These are phyloP conservation scores for Spodoptera exigua DNA, from an alignment of 2,888 invertebrate genomes.

Conservation along the genomic window DNA sequence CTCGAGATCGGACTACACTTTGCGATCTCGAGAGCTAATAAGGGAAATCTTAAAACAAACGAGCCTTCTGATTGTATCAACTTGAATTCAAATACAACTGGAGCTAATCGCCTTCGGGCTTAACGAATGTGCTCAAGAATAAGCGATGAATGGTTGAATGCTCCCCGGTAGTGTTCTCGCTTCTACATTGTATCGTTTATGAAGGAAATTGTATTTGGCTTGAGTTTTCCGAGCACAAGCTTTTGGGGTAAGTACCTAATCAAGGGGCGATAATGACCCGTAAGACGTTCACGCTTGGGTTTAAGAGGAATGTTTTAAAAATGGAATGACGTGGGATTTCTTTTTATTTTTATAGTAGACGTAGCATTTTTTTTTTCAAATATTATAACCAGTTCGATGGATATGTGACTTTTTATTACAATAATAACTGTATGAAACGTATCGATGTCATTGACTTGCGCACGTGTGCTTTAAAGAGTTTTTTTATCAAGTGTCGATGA, in stretches of 20 bases:
- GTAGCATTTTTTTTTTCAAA: constrained; percentile 15
- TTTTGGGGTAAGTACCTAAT: background rate
- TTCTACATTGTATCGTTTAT: constrained; percentile 10
- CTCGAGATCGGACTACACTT: constrained; percentile 68
- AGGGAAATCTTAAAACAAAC: constrained; percentile 49
- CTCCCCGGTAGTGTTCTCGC: constrained; percentile 6
- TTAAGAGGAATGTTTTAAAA: constrained; percentile 2
- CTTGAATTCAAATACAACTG: constrained; percentile 42
- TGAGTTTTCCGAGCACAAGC: constrained; percentile 6
- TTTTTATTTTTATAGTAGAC: constrained; percentile 9
- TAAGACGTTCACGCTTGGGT: background rate
- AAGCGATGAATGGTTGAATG: background rate
- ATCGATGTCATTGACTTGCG: constrained; percentile 57
- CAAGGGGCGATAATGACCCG: background rate
- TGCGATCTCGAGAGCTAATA: constrained; percentile 43
- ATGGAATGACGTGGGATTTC: background rate
- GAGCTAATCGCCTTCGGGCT: constrained; percentile 30
- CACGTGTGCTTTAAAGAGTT: constrained; percentile 35
- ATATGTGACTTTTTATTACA: constrained; percentile 38
- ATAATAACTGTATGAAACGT: constrained; percentile 35
- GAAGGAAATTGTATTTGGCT: constrained; percentile 11
- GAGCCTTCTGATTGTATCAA: constrained; percentile 39
- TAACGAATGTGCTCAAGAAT: constrained; percentile 24
- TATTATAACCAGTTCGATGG: constrained; percentile 33
- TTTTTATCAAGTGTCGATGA: constrained; percentile 45